Percentiles rank a stretch among this genome's conserved stretches.
phyloP scores from a whole-genome alignment of 1,140 invertebrate species.

The Platorchestia sp. region DNA sequence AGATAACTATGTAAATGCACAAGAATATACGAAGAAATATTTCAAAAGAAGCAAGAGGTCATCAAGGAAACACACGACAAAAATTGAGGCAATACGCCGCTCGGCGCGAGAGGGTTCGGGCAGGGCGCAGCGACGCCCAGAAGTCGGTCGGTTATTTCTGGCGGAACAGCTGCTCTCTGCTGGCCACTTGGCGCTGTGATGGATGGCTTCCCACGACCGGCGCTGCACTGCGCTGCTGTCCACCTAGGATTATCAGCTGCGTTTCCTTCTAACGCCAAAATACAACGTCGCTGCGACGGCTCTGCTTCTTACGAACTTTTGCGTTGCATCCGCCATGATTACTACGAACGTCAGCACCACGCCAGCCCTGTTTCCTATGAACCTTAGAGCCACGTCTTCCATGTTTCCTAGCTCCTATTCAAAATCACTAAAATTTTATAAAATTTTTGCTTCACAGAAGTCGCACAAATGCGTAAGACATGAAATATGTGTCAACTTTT shows the following conservation, averaged over 20 bases:
- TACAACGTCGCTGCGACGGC: neutral
- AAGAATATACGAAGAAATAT: neutral
- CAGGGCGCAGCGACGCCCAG: neutral
- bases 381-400: too few species aligned
- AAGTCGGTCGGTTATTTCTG: constrained; percentile 28
- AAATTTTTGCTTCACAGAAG: too few species aligned
- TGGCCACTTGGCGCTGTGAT: constrained; percentile 31
- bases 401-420: too few species aligned
- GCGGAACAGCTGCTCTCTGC: constrained; percentile 29
- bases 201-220: constrained; percentile 7
- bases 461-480: too few species aligned
- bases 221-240: neutral
- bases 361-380: neutral
- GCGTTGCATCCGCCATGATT: neutral
- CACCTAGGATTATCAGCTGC: neutral
- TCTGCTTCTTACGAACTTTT: neutral
- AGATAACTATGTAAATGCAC: neutral
- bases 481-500: too few species aligned
- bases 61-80: neutral
- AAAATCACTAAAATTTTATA: too few species aligned
- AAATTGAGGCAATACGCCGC: neutral
- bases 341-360: neutral
- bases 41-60: neutral
- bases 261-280: neutral
- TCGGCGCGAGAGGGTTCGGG: neutral